Conservation (phyloP, 1,140 invertebrate genomes). For the Goniozus legneri region DNA sequence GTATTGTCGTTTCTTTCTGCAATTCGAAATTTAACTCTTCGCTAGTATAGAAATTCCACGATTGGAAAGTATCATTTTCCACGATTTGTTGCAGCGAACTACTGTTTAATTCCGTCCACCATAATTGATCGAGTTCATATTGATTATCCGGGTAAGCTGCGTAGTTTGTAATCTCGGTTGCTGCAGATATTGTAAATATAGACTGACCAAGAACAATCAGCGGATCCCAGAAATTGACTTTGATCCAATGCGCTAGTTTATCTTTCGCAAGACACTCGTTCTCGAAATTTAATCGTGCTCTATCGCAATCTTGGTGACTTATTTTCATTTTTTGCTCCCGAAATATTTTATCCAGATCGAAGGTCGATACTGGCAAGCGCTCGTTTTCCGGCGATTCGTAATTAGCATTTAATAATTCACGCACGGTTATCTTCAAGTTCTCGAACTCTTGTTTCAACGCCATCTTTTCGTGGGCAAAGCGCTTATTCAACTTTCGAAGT, state of each 20-base stretch:
- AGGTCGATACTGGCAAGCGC: conserved; percentile 33
- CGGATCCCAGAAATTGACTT: conserved; percentile 40
- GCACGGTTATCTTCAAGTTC: too few species aligned
- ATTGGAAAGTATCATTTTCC: conserved; percentile 13
- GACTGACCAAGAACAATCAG: conserved; percentile 42
- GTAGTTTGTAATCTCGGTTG: conserved; percentile 49
- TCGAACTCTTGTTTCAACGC: conserved; percentile 28
- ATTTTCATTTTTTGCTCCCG: conserved; percentile 34
- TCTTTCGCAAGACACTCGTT: conserved; percentile 37
- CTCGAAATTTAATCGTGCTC: conserved; percentile 36
- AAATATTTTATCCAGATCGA: conserved; percentile 34
- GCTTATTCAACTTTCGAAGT: conserved; percentile 17
- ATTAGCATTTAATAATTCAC: conserved; percentile 44
- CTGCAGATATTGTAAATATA: conserved; percentile 43
- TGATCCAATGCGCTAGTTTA: conserved; percentile 46
- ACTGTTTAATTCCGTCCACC: conserved; percentile 20
- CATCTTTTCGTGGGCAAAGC: conserved; percentile 13
- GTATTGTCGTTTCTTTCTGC: too few species aligned
- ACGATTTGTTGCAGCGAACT: conserved; percentile 14
- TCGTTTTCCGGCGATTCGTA: conserved; percentile 29
- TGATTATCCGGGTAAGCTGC: conserved; percentile 16
- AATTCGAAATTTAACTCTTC: conserved; percentile 13
- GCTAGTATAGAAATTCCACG: conserved; percentile 21
- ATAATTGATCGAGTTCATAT: conserved; percentile 3
- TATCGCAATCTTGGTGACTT: conserved; percentile 42